Evolutionary conservation across 2,113 vertebrate genomes (phyloP).

Genomic region (Anolis carolinensis): DNA sequence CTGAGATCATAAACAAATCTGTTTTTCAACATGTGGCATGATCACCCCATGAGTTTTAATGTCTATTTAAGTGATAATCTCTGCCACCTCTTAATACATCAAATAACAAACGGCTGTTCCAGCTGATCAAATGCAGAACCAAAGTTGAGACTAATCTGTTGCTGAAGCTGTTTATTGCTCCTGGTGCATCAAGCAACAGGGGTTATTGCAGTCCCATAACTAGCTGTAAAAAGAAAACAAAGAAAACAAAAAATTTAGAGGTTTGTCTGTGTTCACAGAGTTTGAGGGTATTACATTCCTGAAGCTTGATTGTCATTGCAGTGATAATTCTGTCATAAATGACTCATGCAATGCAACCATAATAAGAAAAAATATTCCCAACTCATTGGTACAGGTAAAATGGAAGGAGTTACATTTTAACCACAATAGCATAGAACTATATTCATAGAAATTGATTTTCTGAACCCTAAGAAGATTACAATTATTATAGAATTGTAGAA

Average conservation of each 20-base stretch:
- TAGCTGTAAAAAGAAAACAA: constrained; percentile 25
- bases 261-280: background rate
- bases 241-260: background rate
- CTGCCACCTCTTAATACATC: constrained; percentile 48
- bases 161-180: constrained; percentile 34
- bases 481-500: too few species aligned
- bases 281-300: background rate
- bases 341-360: background rate
- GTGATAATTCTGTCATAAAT: background rate
- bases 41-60: constrained; percentile 50
- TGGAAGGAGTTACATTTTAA: background rate
- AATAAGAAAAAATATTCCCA: background rate
- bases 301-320: background rate
- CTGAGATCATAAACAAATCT: constrained; percentile 53
- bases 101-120: constrained; percentile 61
- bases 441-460: background rate
- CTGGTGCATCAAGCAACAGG: constrained; percentile 30
- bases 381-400: background rate
- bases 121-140: constrained; percentile 56
- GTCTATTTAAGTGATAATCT: constrained; percentile 57
- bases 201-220: constrained; percentile 35
- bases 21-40: constrained; percentile 41
- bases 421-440: background rate
- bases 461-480: background rate
- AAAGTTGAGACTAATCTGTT: constrained; percentile 46